Percentiles rank a stretch among this genome's conserved stretches.
Conservation (phyloP, 1,140 invertebrate species). For the Idris sp. region DNA sequence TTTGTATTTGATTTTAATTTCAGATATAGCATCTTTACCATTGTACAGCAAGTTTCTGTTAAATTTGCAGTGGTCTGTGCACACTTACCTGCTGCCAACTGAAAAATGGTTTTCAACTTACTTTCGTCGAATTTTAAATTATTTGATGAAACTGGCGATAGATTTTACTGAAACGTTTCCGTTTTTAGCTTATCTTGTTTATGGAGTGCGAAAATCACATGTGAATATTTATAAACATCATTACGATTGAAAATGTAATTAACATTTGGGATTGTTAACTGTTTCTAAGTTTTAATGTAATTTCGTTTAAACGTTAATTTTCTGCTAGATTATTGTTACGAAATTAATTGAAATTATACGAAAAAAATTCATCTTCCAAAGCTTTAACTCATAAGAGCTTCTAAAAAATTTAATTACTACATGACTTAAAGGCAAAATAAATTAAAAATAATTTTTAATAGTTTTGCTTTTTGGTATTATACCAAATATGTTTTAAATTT, state of each 20-base stretch:
- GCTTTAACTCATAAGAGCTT: no score
- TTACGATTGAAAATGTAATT: constrained; percentile 65
- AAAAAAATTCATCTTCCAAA: no score
- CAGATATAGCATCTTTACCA: constrained; percentile 67
- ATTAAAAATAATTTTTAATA: no score
- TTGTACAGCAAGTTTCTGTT: constrained; percentile 73
- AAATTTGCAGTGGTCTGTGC: constrained; percentile 73
- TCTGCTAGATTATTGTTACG: no score
- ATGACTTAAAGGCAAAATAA: no score
- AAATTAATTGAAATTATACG: no score
- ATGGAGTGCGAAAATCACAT: constrained; percentile 67
- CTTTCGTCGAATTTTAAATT: constrained; percentile 75
- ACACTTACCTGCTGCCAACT: constrained; percentile 70
- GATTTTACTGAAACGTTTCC: constrained; percentile 72
- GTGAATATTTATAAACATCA: constrained; percentile 70
- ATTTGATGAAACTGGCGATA: constrained; percentile 72
- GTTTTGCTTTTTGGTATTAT: background rate
- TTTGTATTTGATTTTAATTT: constrained; percentile 58
- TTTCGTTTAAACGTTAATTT: no score
- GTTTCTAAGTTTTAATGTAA: no score
- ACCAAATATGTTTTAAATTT: background rate
- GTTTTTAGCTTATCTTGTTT: constrained; percentile 69
- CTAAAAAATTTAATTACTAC: no score
- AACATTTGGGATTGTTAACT: no score
- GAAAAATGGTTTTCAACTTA: constrained; percentile 71